Evolutionary conservation across 92 coral and sea anemone species (phyloP).

Genomic region (Desmophyllum pertusum): DNA sequence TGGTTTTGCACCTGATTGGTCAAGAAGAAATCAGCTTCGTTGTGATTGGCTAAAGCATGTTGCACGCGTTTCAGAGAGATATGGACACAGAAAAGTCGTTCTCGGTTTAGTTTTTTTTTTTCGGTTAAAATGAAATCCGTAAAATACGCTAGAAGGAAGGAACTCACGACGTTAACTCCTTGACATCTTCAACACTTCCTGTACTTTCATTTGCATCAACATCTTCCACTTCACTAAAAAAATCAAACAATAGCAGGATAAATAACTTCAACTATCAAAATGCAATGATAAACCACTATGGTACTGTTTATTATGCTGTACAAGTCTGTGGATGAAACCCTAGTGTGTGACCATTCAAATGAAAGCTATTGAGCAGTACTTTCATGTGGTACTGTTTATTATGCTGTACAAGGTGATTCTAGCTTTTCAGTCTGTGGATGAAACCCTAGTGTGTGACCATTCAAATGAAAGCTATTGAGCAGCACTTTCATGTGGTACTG

Average conservation of each 20-base stretch:
- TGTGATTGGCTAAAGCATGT: background rate
- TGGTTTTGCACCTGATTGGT: background rate
- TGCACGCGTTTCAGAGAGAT: background rate
- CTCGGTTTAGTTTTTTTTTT: too few relatives aligned
- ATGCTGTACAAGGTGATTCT: too few relatives aligned
- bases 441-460: too few relatives aligned
- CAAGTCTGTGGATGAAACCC: too few relatives aligned
- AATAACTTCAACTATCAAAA: too few relatives aligned
- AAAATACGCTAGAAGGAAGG: background rate
- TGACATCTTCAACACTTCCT: slow-evolving; percentile 58
- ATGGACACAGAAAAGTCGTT: background rate
- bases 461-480: background rate
- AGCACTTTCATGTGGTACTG: background rate
- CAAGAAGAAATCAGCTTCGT: background rate
- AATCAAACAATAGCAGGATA: background rate
- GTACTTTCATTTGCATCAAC: slow-evolving; percentile 58
- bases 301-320: too few relatives aligned
- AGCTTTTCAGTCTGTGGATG: too few relatives aligned
- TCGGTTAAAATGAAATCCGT: background rate
- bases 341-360: too few relatives aligned
- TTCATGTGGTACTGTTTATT: too few relatives aligned
- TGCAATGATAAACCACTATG: too few relatives aligned
- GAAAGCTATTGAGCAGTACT: too few relatives aligned
- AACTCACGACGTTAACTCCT: slow-evolving; percentile 68
- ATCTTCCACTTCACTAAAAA: slow-evolving; percentile 51